These are phyloP conservation scores for Scrobipalpa costella DNA, from an alignment of 2,888 invertebrate species.

Conservation along the genomic window DNA sequence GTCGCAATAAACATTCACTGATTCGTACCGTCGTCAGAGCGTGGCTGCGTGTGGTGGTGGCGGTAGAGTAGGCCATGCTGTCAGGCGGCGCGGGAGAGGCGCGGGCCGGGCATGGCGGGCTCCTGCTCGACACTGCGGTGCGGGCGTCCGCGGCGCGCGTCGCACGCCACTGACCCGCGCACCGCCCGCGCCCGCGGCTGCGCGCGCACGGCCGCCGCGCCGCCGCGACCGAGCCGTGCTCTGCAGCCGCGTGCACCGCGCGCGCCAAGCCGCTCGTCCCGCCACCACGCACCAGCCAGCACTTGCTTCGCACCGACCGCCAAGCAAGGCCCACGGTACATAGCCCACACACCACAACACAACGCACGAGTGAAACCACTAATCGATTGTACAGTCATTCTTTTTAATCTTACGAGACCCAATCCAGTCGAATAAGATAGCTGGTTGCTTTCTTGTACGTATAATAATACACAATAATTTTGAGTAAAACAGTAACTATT, in stretches of 20 bases:
- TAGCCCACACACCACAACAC: constrained; percentile 8
- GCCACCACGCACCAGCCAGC: constrained; percentile 1
- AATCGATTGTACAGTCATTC: background rate
- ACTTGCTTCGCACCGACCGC: constrained; percentile 7
- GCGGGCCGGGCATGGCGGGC: constrained; percentile 81
- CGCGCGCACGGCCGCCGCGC: constrained; percentile 54
- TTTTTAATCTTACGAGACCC: background rate
- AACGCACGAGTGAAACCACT: background rate
- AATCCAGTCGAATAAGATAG: background rate
- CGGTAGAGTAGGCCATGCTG: constrained; percentile 79
- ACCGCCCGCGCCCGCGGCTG: constrained; percentile 45
- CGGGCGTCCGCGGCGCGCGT: constrained; percentile 80
- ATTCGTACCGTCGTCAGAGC: constrained; percentile 80
- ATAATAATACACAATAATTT: no score
- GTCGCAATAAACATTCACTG: constrained; percentile 37
- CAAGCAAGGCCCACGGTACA: constrained; percentile 10
- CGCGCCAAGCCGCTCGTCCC: constrained; percentile 37
- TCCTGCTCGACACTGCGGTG: constrained; percentile 79
- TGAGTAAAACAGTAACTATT: no score
- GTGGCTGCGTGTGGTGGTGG: constrained; percentile 81
- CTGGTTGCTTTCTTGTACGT: no score
- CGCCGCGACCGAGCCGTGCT: constrained; percentile 48
- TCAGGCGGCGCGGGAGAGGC: constrained; percentile 79
- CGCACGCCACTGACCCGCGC: constrained; percentile 78
- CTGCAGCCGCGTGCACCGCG: constrained; percentile 63